These are phyloP conservation scores for Rissa tridactyla DNA, from an alignment of 2,113 vertebrate species.

Conservation along the genomic window DNA sequence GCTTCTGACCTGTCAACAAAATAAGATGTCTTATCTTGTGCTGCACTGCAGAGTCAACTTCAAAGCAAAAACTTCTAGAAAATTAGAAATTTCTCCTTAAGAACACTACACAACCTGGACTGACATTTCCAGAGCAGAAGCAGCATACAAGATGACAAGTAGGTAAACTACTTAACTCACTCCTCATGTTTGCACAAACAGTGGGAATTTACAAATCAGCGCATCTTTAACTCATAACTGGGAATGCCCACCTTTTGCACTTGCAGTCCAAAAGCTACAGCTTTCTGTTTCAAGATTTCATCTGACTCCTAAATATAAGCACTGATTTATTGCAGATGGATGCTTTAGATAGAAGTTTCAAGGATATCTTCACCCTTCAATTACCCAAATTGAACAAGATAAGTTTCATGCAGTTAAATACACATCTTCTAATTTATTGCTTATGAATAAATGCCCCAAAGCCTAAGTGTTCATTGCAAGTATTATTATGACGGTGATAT, in stretches of 20 bases:
- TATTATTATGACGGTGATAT: background rate
- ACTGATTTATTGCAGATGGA: background rate
- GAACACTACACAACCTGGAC: background rate
- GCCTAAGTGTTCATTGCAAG: background rate
- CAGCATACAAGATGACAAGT: background rate
- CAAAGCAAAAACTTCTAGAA: background rate
- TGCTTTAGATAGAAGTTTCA: background rate
- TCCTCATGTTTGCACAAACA: background rate
- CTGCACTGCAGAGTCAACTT: background rate
- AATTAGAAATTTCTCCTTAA: background rate
- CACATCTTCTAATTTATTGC: background rate
- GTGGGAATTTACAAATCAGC: background rate
- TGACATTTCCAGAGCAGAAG: constrained; percentile 21
- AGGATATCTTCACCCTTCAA: background rate
- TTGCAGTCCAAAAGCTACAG: background rate
- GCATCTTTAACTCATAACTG: background rate
- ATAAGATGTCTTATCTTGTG: background rate
- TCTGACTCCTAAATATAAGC: background rate
- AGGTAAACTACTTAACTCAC: background rate
- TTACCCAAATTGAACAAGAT: background rate
- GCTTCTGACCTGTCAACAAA: background rate
- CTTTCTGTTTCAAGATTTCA: background rate
- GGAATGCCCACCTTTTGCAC: background rate
- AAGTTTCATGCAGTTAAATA: background rate
- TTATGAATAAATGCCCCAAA: background rate